A percentile compares a stretch with the other conserved stretches of the same genome.
Evolutionary conservation across 1,140 invertebrate species (phyloP).

Genomic region (Thalassaphorura encarpata): DNA sequence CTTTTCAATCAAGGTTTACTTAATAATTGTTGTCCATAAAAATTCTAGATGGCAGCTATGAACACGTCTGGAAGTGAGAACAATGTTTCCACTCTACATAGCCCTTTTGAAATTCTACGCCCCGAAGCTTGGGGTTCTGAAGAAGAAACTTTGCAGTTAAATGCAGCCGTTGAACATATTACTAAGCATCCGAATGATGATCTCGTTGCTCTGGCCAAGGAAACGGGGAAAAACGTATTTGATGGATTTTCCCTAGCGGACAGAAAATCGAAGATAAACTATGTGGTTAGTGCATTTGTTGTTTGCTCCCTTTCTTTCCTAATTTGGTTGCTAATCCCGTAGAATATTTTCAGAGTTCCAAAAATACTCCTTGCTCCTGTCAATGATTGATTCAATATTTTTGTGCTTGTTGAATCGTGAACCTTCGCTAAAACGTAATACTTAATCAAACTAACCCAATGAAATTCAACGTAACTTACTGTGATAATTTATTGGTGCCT

Average conservation of each 20-base stretch:
- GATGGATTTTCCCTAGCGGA: conserved; percentile 48
- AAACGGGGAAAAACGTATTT: conserved; percentile 63
- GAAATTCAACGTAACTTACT: no score
- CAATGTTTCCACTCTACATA: background rate
- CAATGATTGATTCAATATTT: no score
- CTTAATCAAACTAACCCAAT: no score
- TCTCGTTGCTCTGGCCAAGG: conserved; percentile 65
- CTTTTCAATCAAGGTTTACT: no score
- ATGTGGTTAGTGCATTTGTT: conserved; percentile 47
- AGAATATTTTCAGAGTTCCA: no score
- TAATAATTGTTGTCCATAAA: no score
- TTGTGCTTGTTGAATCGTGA: no score
- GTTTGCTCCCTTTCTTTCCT: background rate
- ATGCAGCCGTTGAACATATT: conserved; percentile 38
- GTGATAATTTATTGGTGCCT: no score
- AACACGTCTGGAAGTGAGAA: no score
- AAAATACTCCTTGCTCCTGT: no score
- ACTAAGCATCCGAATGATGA: conserved; percentile 44
- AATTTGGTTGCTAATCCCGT: background rate
- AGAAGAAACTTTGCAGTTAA: conserved; percentile 36
- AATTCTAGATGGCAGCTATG: no score
- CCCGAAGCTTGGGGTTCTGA: conserved; percentile 1
- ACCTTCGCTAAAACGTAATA: no score
- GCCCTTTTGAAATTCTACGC: conserved; percentile 28
- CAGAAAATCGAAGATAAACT: conserved; percentile 54